A percentile compares a stretch with the other conserved stretches of the same genome.
phyloP scores from a whole-genome alignment of 2,113 vertebrate species.

The Sceloporus undulatus region DNA sequence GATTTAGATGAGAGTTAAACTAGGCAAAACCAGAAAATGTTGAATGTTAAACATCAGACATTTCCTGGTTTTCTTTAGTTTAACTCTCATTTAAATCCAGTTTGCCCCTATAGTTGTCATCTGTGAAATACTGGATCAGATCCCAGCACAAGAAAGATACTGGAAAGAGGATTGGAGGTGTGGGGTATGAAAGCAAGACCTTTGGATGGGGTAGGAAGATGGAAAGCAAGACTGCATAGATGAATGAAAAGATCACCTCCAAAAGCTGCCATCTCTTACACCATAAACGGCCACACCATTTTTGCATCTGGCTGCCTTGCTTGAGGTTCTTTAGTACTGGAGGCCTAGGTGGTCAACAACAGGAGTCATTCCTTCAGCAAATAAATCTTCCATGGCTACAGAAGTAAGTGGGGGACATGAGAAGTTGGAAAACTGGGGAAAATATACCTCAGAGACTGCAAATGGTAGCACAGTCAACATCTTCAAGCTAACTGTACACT shows the following conservation, averaged over 20 bases:
- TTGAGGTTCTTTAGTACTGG: slow-evolving; percentile 10
- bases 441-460: slow-evolving; percentile 53
- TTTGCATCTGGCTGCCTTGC: background rate
- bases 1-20: too few relatives aligned
- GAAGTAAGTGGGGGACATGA: slow-evolving; percentile 48
- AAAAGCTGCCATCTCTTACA: background rate
- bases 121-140: background rate
- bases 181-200: background rate
- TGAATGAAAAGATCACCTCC: background rate
- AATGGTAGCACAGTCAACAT: slow-evolving; percentile 19
- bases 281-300: background rate
- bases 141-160: background rate
- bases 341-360: slow-evolving; percentile 8
- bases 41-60: too few relatives aligned
- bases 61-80: too few relatives aligned
- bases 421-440: slow-evolving; percentile 63
- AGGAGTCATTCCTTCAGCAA: slow-evolving; percentile 59
- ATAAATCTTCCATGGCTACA: slow-evolving; percentile 60
- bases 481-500: background rate
- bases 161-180: background rate
- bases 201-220: background rate
- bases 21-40: too few relatives aligned
- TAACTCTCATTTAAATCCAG: too few relatives aligned
- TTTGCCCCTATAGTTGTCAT: too few relatives aligned
- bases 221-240: background rate